Evolutionary conservation across 2,888 invertebrate genomes (phyloP).

Genomic region (Mycalesis mineus): DNA sequence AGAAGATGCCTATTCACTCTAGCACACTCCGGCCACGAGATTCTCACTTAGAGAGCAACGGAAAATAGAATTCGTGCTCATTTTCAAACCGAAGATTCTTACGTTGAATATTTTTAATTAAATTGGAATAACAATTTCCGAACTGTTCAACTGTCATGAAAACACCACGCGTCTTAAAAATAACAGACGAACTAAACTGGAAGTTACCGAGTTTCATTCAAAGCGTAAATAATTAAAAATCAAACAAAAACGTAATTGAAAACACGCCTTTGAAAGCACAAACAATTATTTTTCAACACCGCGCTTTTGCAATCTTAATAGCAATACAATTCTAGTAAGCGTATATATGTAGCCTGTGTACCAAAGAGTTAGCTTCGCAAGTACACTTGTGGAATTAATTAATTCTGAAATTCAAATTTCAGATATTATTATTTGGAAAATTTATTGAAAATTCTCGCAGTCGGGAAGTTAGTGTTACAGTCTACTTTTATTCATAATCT

Average conservation of each 20-base stretch:
- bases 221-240: conserved; percentile 28
- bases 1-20: too few species aligned
- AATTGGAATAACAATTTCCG: not conserved
- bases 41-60: not conserved
- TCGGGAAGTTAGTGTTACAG: too few species aligned
- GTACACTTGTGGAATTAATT: too few species aligned
- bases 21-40: too few species aligned
- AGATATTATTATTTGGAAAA: too few species aligned
- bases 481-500: too few species aligned
- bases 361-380: conserved; percentile 34
- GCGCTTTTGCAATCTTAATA: conserved; percentile 30
- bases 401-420: too few species aligned
- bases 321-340: conserved; percentile 32
- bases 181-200: conserved; percentile 12
- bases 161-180: not conserved
- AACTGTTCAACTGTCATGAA: not conserved
- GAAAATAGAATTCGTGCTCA: not conserved
- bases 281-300: conserved; percentile 30
- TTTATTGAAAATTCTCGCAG: too few species aligned
- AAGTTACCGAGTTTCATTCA: conserved; percentile 21
- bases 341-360: conserved; percentile 26
- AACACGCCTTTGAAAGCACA: conserved; percentile 30
- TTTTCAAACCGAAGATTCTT: not conserved
- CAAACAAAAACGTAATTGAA: conserved; percentile 31
- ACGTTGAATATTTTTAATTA: not conserved